A percentile compares a stretch with the other conserved stretches of the same genome.
Evolutionary conservation across 2,113 vertebrate species (phyloP).

Genomic region (Oreochromis spilurus): DNA sequence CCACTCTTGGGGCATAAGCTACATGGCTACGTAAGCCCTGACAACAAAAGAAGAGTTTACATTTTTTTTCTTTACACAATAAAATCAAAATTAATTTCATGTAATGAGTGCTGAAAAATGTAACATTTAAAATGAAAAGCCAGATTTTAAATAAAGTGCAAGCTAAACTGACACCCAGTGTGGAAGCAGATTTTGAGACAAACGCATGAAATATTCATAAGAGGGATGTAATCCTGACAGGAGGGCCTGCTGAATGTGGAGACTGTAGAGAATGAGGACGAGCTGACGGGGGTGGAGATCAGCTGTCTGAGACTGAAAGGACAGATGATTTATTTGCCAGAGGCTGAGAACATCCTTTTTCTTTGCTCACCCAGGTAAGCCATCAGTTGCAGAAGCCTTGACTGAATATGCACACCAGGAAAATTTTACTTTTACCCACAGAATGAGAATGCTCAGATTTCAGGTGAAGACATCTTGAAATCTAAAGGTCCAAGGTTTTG

Average conservation of each 20-base stretch:
- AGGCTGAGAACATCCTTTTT: slow-evolving; percentile 98
- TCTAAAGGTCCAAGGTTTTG: neutral
- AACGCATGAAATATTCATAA: slow-evolving; percentile 51
- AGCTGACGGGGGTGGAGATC: slow-evolving; percentile 94
- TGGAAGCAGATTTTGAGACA: slow-evolving; percentile 9
- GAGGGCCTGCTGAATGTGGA: slow-evolving; percentile 96
- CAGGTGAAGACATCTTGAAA: neutral
- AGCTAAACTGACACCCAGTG: neutral
- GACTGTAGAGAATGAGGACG: slow-evolving; percentile 90
- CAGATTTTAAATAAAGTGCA: neutral
- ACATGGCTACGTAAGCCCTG: neutral
- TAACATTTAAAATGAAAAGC: neutral
- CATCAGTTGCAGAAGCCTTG: neutral
- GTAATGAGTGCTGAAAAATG: neutral
- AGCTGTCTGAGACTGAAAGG: slow-evolving; percentile 96
- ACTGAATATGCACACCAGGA: neutral
- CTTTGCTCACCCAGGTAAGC: slow-evolving; percentile 95
- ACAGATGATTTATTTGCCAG: slow-evolving; percentile 97
- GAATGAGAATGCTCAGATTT: neutral
- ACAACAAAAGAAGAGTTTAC: neutral
- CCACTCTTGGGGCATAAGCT: neutral
- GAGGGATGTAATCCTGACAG: slow-evolving; percentile 67
- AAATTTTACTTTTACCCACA: neutral
- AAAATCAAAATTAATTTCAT: neutral
- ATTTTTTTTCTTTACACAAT: neutral